Evolutionary conservation across 2,113 vertebrate genomes (phyloP).

Genomic region (Dasyornis broadbenti): DNA sequence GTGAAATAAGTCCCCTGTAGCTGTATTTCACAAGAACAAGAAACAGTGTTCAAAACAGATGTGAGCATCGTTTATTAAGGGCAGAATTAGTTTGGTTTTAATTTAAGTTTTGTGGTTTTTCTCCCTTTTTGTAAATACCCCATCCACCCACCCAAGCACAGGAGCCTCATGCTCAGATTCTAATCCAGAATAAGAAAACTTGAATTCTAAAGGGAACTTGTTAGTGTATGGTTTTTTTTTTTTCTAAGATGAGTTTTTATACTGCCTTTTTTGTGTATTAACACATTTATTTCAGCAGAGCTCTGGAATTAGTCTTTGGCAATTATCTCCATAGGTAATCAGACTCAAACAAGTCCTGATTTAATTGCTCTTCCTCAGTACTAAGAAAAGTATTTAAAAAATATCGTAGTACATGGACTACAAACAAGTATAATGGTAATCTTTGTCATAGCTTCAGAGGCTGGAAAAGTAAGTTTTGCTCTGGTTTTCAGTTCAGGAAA

Average conservation of each 20-base stretch:
- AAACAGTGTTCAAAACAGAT: conserved; percentile 15
- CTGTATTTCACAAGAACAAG: conserved; percentile 21
- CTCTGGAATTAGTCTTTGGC: background rate
- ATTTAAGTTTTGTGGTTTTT: background rate
- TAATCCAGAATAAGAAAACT: background rate
- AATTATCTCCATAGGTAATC: background rate
- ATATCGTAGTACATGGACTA: background rate
- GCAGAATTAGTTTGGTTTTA: conserved; percentile 22
- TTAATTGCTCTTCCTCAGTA: background rate
- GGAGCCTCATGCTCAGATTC: background rate
- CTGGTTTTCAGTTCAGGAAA: background rate
- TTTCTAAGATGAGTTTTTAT: background rate
- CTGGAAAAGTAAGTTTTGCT: background rate
- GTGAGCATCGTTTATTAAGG: background rate
- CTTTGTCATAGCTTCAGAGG: background rate
- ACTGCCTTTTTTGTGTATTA: background rate
- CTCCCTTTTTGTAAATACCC: background rate
- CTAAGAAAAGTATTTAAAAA: background rate
- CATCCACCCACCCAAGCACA: background rate
- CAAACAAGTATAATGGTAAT: background rate
- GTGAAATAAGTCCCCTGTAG: conserved; percentile 18
- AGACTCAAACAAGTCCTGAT: background rate
- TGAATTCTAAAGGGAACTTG: background rate
- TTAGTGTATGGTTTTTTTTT: background rate
- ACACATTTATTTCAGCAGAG: background rate